Evolutionary conservation across 2,113 vertebrate species (phyloP).

Genomic region (Platysteira castanea): DNA sequence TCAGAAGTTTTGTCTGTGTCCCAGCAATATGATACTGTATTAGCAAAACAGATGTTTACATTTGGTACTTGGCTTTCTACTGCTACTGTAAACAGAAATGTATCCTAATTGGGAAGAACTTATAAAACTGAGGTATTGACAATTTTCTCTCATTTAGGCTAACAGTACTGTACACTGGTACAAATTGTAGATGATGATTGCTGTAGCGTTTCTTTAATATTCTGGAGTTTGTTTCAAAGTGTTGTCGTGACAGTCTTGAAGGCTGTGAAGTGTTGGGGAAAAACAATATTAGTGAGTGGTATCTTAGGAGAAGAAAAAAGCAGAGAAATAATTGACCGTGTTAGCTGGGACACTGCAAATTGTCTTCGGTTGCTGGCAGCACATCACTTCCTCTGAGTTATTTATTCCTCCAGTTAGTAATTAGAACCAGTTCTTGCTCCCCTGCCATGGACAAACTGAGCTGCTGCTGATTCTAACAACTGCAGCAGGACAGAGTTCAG

Average conservation of each 20-base stretch:
- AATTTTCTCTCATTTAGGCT: neutral
- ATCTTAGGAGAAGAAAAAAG: neutral
- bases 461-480: neutral
- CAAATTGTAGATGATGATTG: neutral
- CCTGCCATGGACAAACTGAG: neutral
- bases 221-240: neutral
- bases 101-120: neutral
- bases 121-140: neutral
- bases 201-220: neutral
- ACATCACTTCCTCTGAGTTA: slow-evolving; percentile 28
- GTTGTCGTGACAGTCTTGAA: neutral
- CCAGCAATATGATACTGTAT: neutral
- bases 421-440: slow-evolving; percentile 15
- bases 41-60: neutral
- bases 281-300: neutral
- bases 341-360: neutral
- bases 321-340: slow-evolving; percentile 7
- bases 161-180: neutral
- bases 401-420: slow-evolving; percentile 36
- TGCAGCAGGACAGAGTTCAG: neutral
- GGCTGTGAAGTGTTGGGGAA: neutral
- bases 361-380: slow-evolving; percentile 36
- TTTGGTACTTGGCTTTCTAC: neutral
- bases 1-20: neutral
- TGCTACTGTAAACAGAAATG: neutral